These are phyloP conservation scores for Meloidogyne chitwoodi DNA, from an alignment of 1,140 invertebrate genomes.

Conservation along the genomic window DNA sequence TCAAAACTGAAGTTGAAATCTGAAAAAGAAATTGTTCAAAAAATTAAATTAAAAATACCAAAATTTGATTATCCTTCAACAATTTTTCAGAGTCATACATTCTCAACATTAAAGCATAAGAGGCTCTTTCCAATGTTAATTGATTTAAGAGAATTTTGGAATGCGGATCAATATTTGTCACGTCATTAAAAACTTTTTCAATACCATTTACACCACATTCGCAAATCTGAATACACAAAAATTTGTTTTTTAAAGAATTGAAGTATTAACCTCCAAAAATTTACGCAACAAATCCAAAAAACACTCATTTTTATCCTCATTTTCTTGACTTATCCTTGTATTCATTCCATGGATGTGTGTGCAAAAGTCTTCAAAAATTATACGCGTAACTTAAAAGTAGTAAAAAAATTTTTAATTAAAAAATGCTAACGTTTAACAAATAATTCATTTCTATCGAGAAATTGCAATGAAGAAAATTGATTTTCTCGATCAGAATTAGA, in stretches of 20 bases:
- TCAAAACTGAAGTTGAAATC: slow-evolving; percentile 23
- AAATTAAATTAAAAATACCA: background rate
- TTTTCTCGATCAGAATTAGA: background rate
- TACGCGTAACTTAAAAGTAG: slow-evolving; percentile 15
- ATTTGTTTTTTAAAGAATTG: background rate
- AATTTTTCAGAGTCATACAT: slow-evolving; percentile 15
- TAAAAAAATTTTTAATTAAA: background rate
- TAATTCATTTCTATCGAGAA: slow-evolving; percentile 15
- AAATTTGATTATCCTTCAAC: slow-evolving; percentile 12
- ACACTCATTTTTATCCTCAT: background rate
- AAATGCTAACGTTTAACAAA: slow-evolving; percentile 5
- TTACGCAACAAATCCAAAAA: slow-evolving; percentile 13
- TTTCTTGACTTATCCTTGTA: background rate
- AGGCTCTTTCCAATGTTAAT: slow-evolving; percentile 20
- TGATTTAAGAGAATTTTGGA: slow-evolving; percentile 19
- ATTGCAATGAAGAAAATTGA: background rate
- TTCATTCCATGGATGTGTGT: background rate
- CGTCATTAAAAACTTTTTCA: slow-evolving; percentile 15
- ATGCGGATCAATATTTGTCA: slow-evolving; percentile 13
- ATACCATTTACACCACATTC: slow-evolving; percentile 26
- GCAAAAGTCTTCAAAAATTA: slow-evolving; percentile 22
- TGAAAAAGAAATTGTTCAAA: slow-evolving; percentile 14
- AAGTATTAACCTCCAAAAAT: slow-evolving; percentile 3
- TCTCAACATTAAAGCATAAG: slow-evolving; percentile 33
- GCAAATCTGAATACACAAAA: slow-evolving; percentile 20